Base-by-base conservation (phyloP, 2,888 invertebrate genomes). In the Drosophila paucipuncta region DNA sequence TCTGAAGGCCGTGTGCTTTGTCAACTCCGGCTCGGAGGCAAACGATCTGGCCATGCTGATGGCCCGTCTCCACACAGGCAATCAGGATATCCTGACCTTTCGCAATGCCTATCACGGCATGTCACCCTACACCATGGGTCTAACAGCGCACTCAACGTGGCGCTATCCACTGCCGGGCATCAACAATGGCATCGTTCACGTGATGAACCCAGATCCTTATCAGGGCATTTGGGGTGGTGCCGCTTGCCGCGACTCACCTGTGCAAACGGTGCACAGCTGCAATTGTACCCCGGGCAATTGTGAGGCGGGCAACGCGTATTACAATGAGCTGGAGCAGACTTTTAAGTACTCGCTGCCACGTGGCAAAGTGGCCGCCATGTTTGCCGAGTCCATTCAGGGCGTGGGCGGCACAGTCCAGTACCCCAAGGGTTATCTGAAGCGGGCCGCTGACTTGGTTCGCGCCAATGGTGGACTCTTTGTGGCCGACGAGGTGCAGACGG, bases 1-100 rank as follows among this genome's bases (percentile, higher is more conserved):
- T 84, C 94, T 99, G 41, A 98, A 98, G 94, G 97, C 97, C 33
- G 97, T 97, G 3, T 99, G 98, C 92, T 95, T 99, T 85, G 97
- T 98, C 1, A 99, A 99, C 93, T 99, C 99, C 89, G 99, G 99
- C 0, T 97, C 98, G 7, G 99, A 99, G 94, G 99, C 99, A 0
- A 99, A 99, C 91, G 99, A 99, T 92, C 94, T 99, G 68, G 99
- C 99, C 0, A 94, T 97, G 79, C 92, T 98, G 37, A 94, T 99
- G 93, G 97, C 99, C 0, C 95, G 98, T 84, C 93, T 97, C 1
- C 95, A 98, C 92, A 99, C 99, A 0, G 96, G 96, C 1, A 96
- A 96, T 89, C 96, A 95, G 86, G 98, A 99, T 83, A 95, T 99
- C 25, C 94, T 99, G 39, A 96, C 98, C 0, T 94, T 99, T 61